These are phyloP conservation scores for Cinclus cinclus DNA, from an alignment of 2,113 vertebrate genomes.

Conservation along the genomic window DNA sequence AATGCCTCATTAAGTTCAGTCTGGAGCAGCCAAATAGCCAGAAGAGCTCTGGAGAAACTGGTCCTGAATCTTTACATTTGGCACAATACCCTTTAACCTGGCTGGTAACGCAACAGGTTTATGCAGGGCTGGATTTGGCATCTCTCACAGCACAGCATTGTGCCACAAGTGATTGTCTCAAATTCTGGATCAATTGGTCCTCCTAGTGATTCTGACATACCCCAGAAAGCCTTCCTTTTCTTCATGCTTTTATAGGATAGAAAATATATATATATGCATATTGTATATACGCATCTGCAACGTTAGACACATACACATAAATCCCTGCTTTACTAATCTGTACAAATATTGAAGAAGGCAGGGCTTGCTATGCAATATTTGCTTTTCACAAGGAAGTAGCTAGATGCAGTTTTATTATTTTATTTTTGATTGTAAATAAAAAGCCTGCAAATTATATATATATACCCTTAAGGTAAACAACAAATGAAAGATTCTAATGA, in stretches of 20 bases:
- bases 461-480: background rate
- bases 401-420: background rate
- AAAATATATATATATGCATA: background rate
- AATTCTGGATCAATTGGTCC: background rate
- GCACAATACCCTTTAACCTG: background rate
- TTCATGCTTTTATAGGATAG: background rate
- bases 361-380: background rate
- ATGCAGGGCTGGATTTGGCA: background rate
- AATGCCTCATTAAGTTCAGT: background rate
- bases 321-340: background rate
- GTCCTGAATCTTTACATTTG: background rate
- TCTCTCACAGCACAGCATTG: background rate
- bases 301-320: fast-evolving
- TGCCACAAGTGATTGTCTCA: background rate
- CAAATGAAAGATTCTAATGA: background rate
- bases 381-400: background rate
- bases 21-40: background rate
- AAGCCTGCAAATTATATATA: background rate
- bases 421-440: background rate
- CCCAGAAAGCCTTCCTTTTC: background rate
- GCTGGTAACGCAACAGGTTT: background rate
- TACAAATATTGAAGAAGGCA: background rate
- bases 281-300: background rate
- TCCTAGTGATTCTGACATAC: background rate
- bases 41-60: background rate